Base-by-base conservation (phyloP, 2,113 vertebrate species). In the Psammodynastes pulverulentus region DNA sequence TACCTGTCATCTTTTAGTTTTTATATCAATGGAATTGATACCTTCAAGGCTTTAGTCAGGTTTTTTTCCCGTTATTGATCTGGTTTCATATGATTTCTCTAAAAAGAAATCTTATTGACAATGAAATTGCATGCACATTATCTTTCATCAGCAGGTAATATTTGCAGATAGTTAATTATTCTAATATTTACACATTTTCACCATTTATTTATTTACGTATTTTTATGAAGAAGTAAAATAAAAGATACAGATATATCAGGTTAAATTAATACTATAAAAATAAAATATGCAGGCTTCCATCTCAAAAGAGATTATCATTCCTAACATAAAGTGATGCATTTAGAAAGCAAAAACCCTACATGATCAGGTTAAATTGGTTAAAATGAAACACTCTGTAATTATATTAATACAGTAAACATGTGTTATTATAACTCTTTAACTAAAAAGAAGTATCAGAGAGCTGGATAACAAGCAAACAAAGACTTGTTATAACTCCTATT, bases 361-460 rank as follows among this genome's bases (percentile, higher is more conserved):
- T 93, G 94, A 96, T 93, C 89, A 93, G 95, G 93, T 96, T 95
- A 95, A 96, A 96, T 94, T 96, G 94, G 95, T 95, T 96, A 96
- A 96, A 96, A 93, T 94, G 15, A 96, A 96, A 94, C 94, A 94
- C 91, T 95, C 95, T 96, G 93, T 94, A 95, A 85, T 54, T 54
- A 54, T 54, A 54, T 54, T 54, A 85, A 54, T 29, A 84, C 45
- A 95, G 95, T 95, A 95, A 84, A 95, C 92, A 93, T 95, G 93
- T 96, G 94, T 92, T 96, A 94, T 92, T 95, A 95, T 95, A 95
- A 95, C 94, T 92, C 34, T 92, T 95, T 86, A 94, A 53, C 39
- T 43, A 26, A 24, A 89, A 26, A 91, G 93, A 96, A 96, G 94
- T 94, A 94, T 95, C 96, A 96, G 95, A 95, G 95, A 95, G 94